phyloP scores from a whole-genome alignment of 2,797 vertebrate genomes.

The Notolepis coatsorum region DNA sequence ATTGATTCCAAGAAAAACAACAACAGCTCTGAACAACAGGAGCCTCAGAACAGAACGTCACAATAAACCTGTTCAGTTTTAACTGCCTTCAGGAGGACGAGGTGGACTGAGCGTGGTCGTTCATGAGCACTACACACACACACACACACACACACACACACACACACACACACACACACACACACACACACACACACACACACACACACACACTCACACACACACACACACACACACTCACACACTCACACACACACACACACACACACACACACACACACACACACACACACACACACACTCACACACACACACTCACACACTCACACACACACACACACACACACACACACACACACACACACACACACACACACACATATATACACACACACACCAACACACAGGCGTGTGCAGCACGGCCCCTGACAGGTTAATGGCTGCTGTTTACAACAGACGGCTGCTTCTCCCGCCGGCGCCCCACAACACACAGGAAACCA shows the following conservation, averaged over 20 bases:
- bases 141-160: neutral
- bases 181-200: neutral
- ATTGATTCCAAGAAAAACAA: constrained; percentile 36
- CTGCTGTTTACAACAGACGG: constrained; percentile 78
- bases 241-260: neutral
- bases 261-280: neutral
- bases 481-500: constrained; percentile 79
- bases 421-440: constrained; percentile 10
- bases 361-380: neutral
- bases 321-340: neutral
- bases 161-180: neutral
- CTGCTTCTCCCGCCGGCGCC: constrained; percentile 79
- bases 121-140: constrained; percentile 18
- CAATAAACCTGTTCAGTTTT: constrained; percentile 22
- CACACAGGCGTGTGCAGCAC: constrained; percentile 14
- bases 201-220: neutral
- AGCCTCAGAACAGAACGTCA: constrained; percentile 8
- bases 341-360: neutral
- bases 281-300: neutral
- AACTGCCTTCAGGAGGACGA: too few species aligned
- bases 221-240: neutral
- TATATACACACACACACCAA: too few species aligned
- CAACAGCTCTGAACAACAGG: constrained; percentile 41
- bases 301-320: neutral
- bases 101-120: neutral